Base-by-base conservation (phyloP, 2,113 vertebrate genomes). In the Cololabis saira region DNA sequence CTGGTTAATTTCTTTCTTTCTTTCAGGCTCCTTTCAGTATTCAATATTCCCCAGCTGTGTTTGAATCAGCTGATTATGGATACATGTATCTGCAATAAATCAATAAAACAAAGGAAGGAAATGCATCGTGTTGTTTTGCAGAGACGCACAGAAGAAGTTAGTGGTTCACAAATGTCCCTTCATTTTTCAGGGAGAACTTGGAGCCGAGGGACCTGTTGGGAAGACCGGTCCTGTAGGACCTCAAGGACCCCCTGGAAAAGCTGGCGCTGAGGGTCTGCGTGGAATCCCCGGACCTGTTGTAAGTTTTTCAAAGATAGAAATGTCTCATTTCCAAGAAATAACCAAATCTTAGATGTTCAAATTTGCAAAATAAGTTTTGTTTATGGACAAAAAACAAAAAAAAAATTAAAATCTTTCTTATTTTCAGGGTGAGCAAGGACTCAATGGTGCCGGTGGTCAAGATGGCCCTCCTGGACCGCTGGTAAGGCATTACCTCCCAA, bases 231-330 rank as follows among this genome's bases (percentile, higher is more conserved):
- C 97, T 0, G 96, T 98, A 2, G 98, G 98, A 71, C 93, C 97
- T 7, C 96, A 99, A 59, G 98, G 98, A 1, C 94, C 96, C 14
- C 69, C 95, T 57, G 98, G 98, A 64, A 99, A 99, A 81, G 51
- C 95, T 57, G 98, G 98, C 48, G 92, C 96, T 14, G 97, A 99
- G 60, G 98, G 97, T 68, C 93, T 99, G 12, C 94, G 97, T 58
- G 98, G 96, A 65, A 98, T 99, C 78, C 97, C 98, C 16, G 97
- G 98, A 19, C 95, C 97, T 63, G 97, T 98, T 90, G 97, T 99
- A 52, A 90, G 88, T 84, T 43, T 54, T 0, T 12, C 24, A 27
- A 11, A 37, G 6, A 37, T 11, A 37, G 10, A 37, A 37, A 37
- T 37, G 33, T 37, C 33, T 37, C 33, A 37, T 37, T 37, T 37